Conservation (phyloP, 2,113 vertebrate genomes). For the Pyrgilauda ruficollis region DNA sequence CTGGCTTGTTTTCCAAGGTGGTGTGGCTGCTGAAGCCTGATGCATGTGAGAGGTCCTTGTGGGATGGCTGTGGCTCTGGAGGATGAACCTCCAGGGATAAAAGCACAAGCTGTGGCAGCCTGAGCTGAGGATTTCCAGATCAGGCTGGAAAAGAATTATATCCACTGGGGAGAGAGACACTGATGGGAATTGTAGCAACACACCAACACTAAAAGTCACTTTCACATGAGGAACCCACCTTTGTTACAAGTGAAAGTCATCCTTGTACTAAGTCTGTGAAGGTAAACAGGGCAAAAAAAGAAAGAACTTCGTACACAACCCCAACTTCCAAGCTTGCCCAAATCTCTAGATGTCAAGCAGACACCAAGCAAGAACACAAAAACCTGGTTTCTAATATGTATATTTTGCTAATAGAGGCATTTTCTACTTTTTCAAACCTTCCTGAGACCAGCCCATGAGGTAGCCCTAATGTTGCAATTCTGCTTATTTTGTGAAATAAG, state of each 20-base stretch:
- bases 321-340: background rate
- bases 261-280: background rate
- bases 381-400: background rate
- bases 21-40: background rate
- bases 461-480: background rate
- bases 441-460: background rate
- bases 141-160: background rate
- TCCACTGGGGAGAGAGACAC: background rate
- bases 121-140: background rate
- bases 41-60: background rate
- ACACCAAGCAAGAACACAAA: background rate
- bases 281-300: background rate
- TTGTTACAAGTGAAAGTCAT: background rate
- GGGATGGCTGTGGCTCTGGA: background rate
- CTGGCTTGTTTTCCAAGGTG: background rate
- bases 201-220: background rate
- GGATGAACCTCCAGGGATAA: background rate
- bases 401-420: background rate
- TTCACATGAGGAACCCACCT: background rate
- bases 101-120: background rate
- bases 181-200: background rate
- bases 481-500: background rate
- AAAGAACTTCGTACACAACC: background rate
- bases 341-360: background rate
- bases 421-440: background rate